phyloP scores from a whole-genome alignment of 2,113 vertebrate genomes.

The Hiodon alosoides region DNA sequence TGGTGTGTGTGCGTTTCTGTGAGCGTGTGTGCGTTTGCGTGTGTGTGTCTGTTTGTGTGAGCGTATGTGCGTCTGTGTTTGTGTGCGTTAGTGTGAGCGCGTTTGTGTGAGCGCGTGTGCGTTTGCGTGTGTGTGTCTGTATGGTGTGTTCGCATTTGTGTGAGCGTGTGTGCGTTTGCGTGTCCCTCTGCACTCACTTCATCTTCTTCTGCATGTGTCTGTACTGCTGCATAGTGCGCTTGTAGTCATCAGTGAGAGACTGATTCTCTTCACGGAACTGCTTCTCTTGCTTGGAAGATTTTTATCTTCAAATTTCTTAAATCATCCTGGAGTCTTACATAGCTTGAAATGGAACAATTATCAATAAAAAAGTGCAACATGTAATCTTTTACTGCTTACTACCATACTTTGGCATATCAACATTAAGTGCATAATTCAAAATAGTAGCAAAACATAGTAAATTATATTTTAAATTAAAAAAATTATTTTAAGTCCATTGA shows the following conservation, averaged over 20 bases:
- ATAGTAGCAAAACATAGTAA: background rate
- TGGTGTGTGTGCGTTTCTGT: no score
- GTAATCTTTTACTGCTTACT: no score
- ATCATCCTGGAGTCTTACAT: slow-evolving; percentile 57
- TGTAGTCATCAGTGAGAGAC: slow-evolving; percentile 49
- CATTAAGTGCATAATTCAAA: background rate
- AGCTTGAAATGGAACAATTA: background rate
- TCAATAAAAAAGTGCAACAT: background rate
- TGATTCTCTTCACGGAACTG: slow-evolving; percentile 56
- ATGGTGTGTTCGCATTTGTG: no score
- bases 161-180: no score
- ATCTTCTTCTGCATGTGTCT: slow-evolving; percentile 65
- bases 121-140: no score
- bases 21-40: no score
- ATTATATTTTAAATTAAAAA: background rate
- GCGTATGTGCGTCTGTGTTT: no score
- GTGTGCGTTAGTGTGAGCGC: no score
- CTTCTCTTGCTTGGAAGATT: slow-evolving; percentile 52
- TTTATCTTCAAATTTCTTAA: slow-evolving; percentile 53
- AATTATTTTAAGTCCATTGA: no score
- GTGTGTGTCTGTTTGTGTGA: no score
- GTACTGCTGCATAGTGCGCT: slow-evolving; percentile 53
- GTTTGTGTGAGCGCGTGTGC: no score
- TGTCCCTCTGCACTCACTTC: slow-evolving; percentile 52
- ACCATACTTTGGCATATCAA: no score